These are phyloP conservation scores for Papilio demoleus DNA, from an alignment of 2,888 invertebrate species.

Conservation along the genomic window DNA sequence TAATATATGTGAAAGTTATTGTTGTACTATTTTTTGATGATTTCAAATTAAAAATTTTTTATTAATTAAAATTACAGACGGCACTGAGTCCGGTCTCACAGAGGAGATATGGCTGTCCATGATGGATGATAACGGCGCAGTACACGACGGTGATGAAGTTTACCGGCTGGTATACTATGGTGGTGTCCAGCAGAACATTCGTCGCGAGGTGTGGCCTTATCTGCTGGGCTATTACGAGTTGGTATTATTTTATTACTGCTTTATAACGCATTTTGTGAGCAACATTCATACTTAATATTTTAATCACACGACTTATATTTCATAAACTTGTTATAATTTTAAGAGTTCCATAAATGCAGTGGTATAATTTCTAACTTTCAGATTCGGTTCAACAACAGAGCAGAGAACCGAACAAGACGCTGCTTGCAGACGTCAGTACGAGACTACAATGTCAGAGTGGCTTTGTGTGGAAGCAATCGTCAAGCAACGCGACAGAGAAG, in stretches of 20 bases:
- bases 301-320: too few species aligned
- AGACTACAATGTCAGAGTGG: constrained; percentile 98
- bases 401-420: constrained; percentile 87
- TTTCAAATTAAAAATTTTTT: neutral
- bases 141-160: constrained; percentile 88
- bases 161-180: constrained; percentile 94
- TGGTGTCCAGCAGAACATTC: constrained; percentile 91
- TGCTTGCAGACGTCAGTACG: constrained; percentile 89
- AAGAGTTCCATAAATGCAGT: too few species aligned
- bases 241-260: constrained; percentile 46
- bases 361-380: constrained; percentile 43
- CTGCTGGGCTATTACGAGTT: constrained; percentile 91
- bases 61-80: constrained; percentile 66
- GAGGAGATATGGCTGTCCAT: constrained; percentile 89
- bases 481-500: constrained; percentile 90
- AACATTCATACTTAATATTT: too few species aligned
- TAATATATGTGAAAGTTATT: too few species aligned
- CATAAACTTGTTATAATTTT: too few species aligned
- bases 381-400: constrained; percentile 87
- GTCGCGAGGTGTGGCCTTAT: constrained; percentile 94
- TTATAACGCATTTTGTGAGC: neutral
- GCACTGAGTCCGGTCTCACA: constrained; percentile 88
- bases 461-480: constrained; percentile 97
- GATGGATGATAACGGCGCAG: constrained; percentile 83
- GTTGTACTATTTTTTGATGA: neutral